phyloP scores from a whole-genome alignment of 2,888 invertebrate genomes.

The Ashinkailepas kermadecensis region DNA sequence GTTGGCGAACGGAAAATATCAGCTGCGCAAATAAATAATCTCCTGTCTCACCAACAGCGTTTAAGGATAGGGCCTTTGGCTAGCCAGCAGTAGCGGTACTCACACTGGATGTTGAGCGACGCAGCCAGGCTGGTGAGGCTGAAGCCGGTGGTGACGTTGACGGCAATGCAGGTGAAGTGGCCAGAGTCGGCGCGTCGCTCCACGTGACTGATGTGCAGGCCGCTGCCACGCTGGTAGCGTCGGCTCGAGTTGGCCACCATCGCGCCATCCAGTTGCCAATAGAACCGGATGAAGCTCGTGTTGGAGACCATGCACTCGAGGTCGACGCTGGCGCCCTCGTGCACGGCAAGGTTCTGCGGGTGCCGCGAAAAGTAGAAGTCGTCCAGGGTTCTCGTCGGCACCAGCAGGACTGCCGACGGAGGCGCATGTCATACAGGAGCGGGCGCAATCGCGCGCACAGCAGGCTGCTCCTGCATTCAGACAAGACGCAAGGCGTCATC shows the following conservation, averaged over 20 bases:
- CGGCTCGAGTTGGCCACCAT: slow-evolving; percentile 42
- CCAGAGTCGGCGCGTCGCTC: slow-evolving; percentile 51
- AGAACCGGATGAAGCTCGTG: slow-evolving; percentile 39
- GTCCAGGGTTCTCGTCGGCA: slow-evolving; percentile 27
- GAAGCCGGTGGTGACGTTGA: slow-evolving; percentile 44
- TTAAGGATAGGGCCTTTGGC: too few relatives aligned
- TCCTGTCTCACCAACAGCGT: too few relatives aligned
- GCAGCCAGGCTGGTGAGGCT: slow-evolving; percentile 55
- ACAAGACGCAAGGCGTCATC: too few relatives aligned
- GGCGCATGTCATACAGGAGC: too few relatives aligned
- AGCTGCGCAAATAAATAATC: too few relatives aligned
- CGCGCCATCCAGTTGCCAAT: slow-evolving; percentile 43
- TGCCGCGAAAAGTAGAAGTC: slow-evolving; percentile 33
- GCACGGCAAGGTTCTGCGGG: slow-evolving; percentile 34
- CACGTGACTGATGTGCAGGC: slow-evolving; percentile 51
- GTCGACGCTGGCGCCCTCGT: slow-evolving; percentile 36
- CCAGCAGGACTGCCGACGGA: neutral
- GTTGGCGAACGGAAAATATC: too few relatives aligned
- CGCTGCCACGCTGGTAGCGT: slow-evolving; percentile 44
- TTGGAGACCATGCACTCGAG: slow-evolving; percentile 39
- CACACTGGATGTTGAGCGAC: slow-evolving; percentile 57
- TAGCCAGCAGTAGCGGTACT: slow-evolving; percentile 43
- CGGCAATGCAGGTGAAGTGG: slow-evolving; percentile 53
- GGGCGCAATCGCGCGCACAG: too few relatives aligned
- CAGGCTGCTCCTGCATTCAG: too few relatives aligned